phyloP scores from a whole-genome alignment of 2,888 invertebrate species.

The Tinea trinotella region DNA sequence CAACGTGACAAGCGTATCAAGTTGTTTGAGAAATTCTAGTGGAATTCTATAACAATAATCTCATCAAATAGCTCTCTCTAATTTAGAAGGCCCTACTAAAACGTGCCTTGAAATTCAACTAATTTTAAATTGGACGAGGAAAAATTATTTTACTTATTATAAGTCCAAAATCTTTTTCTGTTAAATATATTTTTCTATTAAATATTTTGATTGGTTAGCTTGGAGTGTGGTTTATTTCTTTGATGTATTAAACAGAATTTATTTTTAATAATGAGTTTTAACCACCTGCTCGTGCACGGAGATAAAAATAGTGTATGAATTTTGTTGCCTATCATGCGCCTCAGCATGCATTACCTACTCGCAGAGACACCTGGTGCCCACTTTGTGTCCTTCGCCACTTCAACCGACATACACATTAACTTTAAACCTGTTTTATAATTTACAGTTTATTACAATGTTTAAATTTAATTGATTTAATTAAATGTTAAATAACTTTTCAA shows the following conservation, averaged over 20 bases:
- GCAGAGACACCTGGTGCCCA: constrained; percentile 5
- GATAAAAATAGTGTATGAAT: constrained; percentile 10
- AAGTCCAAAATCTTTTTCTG: neutral
- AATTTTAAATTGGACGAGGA: neutral
- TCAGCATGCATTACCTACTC: constrained; percentile 9
- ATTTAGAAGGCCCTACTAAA: constrained; percentile 16
- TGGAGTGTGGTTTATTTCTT: too few species aligned
- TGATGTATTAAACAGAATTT: neutral
- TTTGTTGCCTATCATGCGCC: constrained; percentile 13
- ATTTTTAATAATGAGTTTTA: neutral
- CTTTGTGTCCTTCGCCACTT: neutral
- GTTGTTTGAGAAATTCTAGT: constrained; percentile 13
- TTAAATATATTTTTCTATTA: neutral
- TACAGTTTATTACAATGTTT: too few species aligned
- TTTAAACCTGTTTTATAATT: too few species aligned
- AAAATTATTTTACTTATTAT: neutral
- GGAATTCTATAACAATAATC: constrained; percentile 14
- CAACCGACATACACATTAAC: neutral
- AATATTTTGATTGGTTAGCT: neutral
- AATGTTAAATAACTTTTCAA: too few species aligned
- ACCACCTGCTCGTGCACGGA: constrained; percentile 7
- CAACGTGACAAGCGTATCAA: neutral
- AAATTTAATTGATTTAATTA: too few species aligned
- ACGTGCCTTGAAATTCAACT: constrained; percentile 13
- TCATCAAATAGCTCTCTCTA: constrained; percentile 18